Evolutionary conservation across 2,797 vertebrate species (phyloP), one percentile per base, ranked within the genome.

Genomic region (Sebastes steindachneri): DNA sequence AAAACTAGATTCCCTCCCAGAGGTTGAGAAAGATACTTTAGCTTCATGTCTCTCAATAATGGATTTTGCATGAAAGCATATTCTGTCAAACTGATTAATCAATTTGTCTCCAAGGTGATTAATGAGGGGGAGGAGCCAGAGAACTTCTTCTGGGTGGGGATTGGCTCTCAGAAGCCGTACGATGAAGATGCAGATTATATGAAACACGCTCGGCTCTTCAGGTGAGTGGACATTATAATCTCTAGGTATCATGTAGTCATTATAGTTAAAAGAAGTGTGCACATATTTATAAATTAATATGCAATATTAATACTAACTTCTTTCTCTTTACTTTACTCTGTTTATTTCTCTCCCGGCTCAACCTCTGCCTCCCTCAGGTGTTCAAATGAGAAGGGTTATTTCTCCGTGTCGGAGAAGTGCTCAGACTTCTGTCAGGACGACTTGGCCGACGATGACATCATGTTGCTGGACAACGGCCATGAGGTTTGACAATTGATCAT

Each of bases 91-190:
- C 62, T 68, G 5, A 57, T 28, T 5, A 19, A 31, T 69, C 4
- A 3, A 3, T 41, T 29, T 55, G 29, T 87, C 29, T 77, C n/a
- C 10, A 45, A 99, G 98, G 98, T 99, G 5, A 99, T 99, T 80
- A 98, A 98, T 0, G 99, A 99, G 87, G 98, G 98, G 0, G 98
- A 99, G 84, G 98, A 99, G 90, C 98, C 98, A 0, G 98, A 99
- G 91, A 99, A 99, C 93, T 99, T 99, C 94, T 99, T 99, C 95
- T 99, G 98, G 98, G 98, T 99, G 3, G 98, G 98, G 76, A 98
- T 99, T 0, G 98, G 98, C 9, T 96, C 96, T 57, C 97, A 98
- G 95, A 99, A 99, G 82, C 88, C 93, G 4, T 99, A 99, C 0
- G 98, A 99, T 0, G 98, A 99, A 26, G 98, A 99, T 0, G 98